Evolutionary conservation across 2,888 invertebrate genomes (phyloP).

Genomic region (Hecatera dysodea): DNA sequence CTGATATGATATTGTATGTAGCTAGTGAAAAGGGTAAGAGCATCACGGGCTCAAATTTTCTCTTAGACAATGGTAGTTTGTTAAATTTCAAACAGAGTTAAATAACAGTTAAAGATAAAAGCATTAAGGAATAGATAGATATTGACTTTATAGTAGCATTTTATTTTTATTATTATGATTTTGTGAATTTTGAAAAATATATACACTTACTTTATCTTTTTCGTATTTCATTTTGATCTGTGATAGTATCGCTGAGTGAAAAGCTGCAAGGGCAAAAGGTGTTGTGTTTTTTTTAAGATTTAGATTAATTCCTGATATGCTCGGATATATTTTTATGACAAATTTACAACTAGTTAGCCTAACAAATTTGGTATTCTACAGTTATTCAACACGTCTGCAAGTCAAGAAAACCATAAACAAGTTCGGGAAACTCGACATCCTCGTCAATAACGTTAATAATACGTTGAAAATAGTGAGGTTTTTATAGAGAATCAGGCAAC

Average conservation of each 20-base stretch:
- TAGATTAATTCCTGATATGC: background rate
- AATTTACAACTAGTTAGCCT: too few species aligned
- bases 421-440: too few species aligned
- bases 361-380: too few species aligned
- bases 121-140: background rate
- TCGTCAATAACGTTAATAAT: too few species aligned
- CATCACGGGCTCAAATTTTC: slow-evolving; percentile 56
- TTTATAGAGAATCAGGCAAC: too few species aligned
- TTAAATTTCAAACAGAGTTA: background rate
- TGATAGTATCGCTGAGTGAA: background rate
- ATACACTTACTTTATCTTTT: background rate
- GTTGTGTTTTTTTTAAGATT: background rate
- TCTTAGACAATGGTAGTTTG: slow-evolving; percentile 57
- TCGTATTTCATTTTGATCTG: background rate
- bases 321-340: background rate
- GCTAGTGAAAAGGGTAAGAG: slow-evolving; percentile 63
- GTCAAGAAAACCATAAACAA: too few species aligned
- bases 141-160: background rate
- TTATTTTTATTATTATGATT: background rate
- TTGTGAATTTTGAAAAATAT: background rate
- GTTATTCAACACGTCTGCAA: too few species aligned
- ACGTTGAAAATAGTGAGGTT: too few species aligned
- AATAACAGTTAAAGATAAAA: background rate
- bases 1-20: slow-evolving; percentile 55
- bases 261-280: background rate